Percentiles rank a stretch among this genome's conserved stretches.
phyloP scores from a whole-genome alignment of 2,888 invertebrate genomes.

The Lamellibrachia columna region DNA sequence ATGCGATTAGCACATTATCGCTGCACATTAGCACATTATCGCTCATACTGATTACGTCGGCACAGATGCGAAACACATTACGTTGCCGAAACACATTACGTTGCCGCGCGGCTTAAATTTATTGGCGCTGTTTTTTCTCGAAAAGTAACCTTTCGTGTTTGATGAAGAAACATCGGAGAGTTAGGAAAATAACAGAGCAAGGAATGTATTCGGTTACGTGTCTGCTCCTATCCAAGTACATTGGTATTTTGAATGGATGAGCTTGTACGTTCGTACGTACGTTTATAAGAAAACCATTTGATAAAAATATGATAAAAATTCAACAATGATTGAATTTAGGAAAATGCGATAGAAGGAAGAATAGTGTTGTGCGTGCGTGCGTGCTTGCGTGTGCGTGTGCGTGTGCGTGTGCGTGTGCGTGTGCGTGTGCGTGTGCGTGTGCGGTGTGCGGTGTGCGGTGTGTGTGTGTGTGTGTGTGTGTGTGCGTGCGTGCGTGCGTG shows the following conservation, averaged over 20 bases:
- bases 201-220: neutral
- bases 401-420: no score
- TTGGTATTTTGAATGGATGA: neutral
- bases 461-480: no score
- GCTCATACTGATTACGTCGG: neutral
- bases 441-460: no score
- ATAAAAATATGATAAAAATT: neutral
- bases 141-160: neutral
- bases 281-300: neutral
- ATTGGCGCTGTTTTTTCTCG: neutral
- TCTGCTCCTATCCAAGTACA: neutral
- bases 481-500: no score
- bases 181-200: neutral
- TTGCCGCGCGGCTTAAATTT: neutral
- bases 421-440: no score
- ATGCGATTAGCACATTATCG: conserved; percentile 10
- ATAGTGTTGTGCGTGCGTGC: neutral
- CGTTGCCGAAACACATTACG: neutral
- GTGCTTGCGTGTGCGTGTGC: no score
- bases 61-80: neutral
- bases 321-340: neutral
- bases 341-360: neutral
- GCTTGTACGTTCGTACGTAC: neutral
- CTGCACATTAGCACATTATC: conserved; percentile 6
- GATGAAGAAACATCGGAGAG: neutral